Evolutionary conservation across 2,888 invertebrate genomes (phyloP), one percentile per base, ranked within the genome.

Genomic region (Eupithecia dodoneata): DNA sequence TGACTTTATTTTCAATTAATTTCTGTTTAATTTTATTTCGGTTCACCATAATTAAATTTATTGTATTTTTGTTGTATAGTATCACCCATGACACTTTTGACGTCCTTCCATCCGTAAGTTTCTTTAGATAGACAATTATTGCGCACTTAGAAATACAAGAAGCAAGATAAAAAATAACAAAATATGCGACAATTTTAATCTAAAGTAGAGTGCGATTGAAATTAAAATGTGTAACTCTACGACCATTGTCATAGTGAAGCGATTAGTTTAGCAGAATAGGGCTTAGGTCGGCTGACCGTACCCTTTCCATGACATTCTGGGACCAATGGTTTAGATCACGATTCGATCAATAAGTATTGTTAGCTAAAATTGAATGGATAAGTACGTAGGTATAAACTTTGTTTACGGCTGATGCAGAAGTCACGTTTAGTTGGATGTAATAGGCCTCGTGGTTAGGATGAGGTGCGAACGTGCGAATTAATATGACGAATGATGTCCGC

Each of bases 301-400:
- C 90, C 90, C 90, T 91, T 91, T 91, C 86, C 90, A 87, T 89
- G 89, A 87, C 90, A 91, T 91, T 90, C 86, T 84, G 85, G 81
- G 82, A 81, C 83, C 84, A 85, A 83, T 83, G 83, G 81, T 81
- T 85, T 84, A 81, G 83, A 86, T 90, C 90, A 90, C 91, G 90
- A 90, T 87, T 86, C 85, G 85, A 87, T 87, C 77, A 76, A 80
- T 82, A 75, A 52, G 71, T 71, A 75, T 76, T 76, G 79, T 76
- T 76, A 66, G 67, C 72, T 79, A 70, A 76, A 73, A 71, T 72
- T 77, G 69, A 72, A 75, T 77, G 45, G 76, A 52, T 79, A 52
- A 67, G 71, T 73, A 44, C 71, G 63, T 71, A 67, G 63, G 55
- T 66, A 78, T 71, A 65, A 71, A 70, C 70, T 70, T 70, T 70